These are phyloP conservation scores for Drosophila burlai DNA, from an alignment of 1,140 invertebrate genomes.

Conservation along the genomic window DNA sequence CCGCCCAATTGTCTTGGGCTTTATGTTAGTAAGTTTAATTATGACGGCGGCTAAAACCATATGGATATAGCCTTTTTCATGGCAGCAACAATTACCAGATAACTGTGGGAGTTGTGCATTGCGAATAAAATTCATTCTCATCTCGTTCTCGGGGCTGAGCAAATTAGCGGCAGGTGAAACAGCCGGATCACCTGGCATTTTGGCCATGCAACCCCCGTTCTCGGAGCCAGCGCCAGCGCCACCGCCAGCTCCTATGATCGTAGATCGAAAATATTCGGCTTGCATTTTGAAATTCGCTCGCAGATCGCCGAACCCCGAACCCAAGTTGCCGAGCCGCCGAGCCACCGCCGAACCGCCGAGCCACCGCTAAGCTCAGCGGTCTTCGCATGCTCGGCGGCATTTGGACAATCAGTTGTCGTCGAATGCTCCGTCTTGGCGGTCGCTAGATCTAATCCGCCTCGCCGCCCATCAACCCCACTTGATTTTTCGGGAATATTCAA, in stretches of 20 bases:
- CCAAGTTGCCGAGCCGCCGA: constrained; percentile 6
- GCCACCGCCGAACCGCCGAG: constrained; percentile 16
- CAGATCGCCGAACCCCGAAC: constrained; percentile 17
- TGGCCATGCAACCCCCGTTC: neutral
- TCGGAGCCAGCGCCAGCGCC: neutral
- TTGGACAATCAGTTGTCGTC: constrained; percentile 84
- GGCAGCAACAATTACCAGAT: constrained; percentile 5
- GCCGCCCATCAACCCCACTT: neutral
- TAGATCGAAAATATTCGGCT: constrained; percentile 56
- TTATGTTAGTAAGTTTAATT: neutral
- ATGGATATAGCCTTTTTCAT: neutral
- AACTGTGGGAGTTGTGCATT: neutral
- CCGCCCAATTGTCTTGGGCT: neutral
- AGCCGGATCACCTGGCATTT: constrained; percentile 9
- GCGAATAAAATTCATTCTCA: neutral
- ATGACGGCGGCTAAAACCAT: neutral
- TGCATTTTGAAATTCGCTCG: constrained; percentile 75
- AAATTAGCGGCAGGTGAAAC: constrained; percentile 6
- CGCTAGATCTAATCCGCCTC: constrained; percentile 57
- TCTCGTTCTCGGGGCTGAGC: constrained; percentile 10
- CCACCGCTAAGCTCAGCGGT: constrained; percentile 54
- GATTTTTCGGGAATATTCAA: neutral
- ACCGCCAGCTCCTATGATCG: neutral
- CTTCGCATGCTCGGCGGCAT: constrained; percentile 73
- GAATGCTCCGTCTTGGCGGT: constrained; percentile 82